These are phyloP conservation scores for Varanus komodoensis DNA, from an alignment of 2,113 vertebrate species.

Conservation along the genomic window DNA sequence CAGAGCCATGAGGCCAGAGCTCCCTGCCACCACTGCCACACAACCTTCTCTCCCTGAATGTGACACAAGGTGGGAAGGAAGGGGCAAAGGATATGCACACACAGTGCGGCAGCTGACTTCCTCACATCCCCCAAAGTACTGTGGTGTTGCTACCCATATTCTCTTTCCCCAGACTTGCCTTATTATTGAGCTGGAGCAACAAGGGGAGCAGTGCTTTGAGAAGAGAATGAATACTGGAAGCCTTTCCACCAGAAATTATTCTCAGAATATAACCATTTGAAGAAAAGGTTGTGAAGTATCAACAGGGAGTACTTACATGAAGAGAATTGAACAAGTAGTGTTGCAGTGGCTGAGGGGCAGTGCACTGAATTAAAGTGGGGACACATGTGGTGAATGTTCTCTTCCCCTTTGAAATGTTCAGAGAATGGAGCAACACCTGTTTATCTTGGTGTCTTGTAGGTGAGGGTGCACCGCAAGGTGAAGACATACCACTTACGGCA, in stretches of 20 bases:
- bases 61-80: background rate
- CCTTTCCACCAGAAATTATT: background rate
- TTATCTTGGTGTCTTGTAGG: background rate
- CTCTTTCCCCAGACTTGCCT: background rate
- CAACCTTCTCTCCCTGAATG: background rate
- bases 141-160: background rate
- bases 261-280: background rate
- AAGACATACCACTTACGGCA: background rate
- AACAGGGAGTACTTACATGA: background rate
- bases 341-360: too few relatives aligned
- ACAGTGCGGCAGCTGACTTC: background rate
- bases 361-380: background rate
- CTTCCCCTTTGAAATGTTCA: background rate
- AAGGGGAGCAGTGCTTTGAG: background rate
- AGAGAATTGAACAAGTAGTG: background rate
- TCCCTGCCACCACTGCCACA: too few relatives aligned
- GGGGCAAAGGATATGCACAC: background rate
- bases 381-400: background rate
- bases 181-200: background rate
- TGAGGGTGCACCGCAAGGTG: background rate
- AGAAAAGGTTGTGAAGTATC: background rate
- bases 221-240: background rate
- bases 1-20: too few relatives aligned
- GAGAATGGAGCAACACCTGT: background rate
- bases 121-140: background rate